These are phyloP conservation scores for Drosophila nigrodunni DNA, from an alignment of 1,140 invertebrate genomes.

Conservation along the genomic window DNA sequence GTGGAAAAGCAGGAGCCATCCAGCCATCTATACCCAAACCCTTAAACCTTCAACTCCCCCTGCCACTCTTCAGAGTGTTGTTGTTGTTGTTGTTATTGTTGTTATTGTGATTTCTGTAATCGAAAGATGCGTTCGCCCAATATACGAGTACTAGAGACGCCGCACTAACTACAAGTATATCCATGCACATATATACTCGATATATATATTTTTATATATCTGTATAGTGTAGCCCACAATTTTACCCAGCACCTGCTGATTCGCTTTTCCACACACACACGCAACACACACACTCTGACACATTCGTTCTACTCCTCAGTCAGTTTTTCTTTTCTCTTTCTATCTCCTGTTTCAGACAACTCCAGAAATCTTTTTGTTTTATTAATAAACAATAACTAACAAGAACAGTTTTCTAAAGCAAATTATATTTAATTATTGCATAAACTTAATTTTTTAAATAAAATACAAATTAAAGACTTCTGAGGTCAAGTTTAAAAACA, in stretches of 20 bases:
- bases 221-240: conserved; percentile 60
- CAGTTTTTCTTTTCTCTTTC: background rate
- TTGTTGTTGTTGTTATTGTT: conserved; percentile 18
- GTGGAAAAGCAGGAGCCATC: conserved; percentile 19
- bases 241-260: conserved; percentile 77
- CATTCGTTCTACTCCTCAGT: conserved; percentile 41
- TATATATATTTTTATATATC: conserved; percentile 17
- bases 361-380: background rate
- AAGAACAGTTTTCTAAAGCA: too few relatives aligned
- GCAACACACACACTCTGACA: conserved; percentile 40
- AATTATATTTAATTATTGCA: too few relatives aligned
- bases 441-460: too few relatives aligned
- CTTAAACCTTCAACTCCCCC: conserved; percentile 27
- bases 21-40: too few relatives aligned
- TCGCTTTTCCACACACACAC: conserved; percentile 52
- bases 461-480: too few relatives aligned
- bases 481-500: too few relatives aligned
- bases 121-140: conserved; percentile 78
- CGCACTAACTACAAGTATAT: conserved; percentile 26
- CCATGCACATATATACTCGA: conserved; percentile 9
- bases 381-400: background rate
- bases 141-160: conserved; percentile 40
- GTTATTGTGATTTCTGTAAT: conserved; percentile 69
- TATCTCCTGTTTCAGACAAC: background rate
- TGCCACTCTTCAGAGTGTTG: conserved; percentile 8